These are phyloP conservation scores for Hippopotamus amphibius DNA, from an alignment of 2,113 vertebrate species.

Conservation along the genomic window DNA sequence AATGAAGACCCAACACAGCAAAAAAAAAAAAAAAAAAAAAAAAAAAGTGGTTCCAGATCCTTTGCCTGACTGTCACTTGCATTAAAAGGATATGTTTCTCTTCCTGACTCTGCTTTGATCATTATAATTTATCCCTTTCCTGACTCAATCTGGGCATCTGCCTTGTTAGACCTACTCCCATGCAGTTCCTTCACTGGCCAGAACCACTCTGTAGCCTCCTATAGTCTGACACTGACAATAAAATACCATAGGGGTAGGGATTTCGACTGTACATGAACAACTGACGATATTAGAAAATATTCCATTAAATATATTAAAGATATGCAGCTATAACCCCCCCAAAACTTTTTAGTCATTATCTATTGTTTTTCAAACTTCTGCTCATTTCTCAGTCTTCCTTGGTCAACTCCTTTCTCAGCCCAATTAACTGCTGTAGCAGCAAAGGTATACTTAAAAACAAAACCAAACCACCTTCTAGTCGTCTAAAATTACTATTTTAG, in stretches of 20 bases:
- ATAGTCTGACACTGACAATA: not conserved
- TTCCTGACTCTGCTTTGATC: not conserved
- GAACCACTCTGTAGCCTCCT: not conserved
- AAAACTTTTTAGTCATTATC: not conserved
- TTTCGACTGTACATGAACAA: not conserved
- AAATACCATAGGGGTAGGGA: not conserved
- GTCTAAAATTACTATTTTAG: slow-evolving; percentile 71
- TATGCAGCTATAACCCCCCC: not conserved
- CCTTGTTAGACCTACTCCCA: rapidly evolving
- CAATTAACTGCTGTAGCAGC: not conserved
- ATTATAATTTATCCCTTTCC: not conserved
- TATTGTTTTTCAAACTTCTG: slow-evolving; percentile 23
- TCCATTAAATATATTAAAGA: slow-evolving; percentile 26
- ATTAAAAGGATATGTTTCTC: not conserved
- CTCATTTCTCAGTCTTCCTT: slow-evolving; percentile 40
- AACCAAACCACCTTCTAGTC: not conserved
- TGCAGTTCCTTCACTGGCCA: not conserved
- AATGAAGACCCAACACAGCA: no score
- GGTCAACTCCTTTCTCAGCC: slow-evolving; percentile 6
- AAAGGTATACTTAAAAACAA: slow-evolving; percentile 4
- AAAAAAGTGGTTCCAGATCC: not conserved
- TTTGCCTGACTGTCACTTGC: not conserved
- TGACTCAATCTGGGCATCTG: not conserved
- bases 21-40: no score
- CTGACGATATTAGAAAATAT: not conserved